Evolutionary conservation across 2,888 invertebrate species (phyloP), one percentile per base, ranked within the genome.

Genomic region (Cephus spinipes): DNA sequence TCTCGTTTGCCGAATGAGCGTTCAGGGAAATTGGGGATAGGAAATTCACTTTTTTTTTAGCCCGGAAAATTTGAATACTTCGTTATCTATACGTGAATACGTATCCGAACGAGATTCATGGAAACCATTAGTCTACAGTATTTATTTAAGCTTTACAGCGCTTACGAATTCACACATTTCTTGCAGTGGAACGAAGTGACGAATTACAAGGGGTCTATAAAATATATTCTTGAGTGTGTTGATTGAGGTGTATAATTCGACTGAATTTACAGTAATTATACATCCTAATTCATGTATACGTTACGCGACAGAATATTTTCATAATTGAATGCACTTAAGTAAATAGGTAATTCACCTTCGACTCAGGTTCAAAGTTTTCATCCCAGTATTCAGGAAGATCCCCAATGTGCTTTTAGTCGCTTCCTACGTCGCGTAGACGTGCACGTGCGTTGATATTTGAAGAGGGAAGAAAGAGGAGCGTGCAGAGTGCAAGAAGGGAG

Each of bases 401-500:
- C 9, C 55, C 55, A 55, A 55, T 55, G 55, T 23, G 55, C 55
- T 55, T 55, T 55, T 23, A 55, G 55, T 55, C 9, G 55, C 23
- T 55, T 55, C 9, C 9, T 23, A 55, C 55, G 55, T 55, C 55
- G 55, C 0, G 23, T 23, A 55, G 55, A 55, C 55, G 55, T 55
- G 76, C 76, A 71, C 68, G 76, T 69, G 69, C n/a, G 32, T 68
- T 68, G 77, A 34, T 55, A 68, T 68, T 15, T 75, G 79, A 77
- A 55, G 23, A 55, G 55, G 55, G 55, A 55, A 33, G 71, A 11
- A 71, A 30, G 23, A 32, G 71, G 71, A 32, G 74, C 78, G 78
- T 78, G 77, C 30, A 30, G 75, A 78, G 73, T 73, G 74, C 55
- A 78, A 76, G 77, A 76, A 80, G 78, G 76, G 78, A 69, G 73